Base-by-base conservation (phyloP, 2,888 invertebrate genomes). In the Abrostola tripartita region DNA sequence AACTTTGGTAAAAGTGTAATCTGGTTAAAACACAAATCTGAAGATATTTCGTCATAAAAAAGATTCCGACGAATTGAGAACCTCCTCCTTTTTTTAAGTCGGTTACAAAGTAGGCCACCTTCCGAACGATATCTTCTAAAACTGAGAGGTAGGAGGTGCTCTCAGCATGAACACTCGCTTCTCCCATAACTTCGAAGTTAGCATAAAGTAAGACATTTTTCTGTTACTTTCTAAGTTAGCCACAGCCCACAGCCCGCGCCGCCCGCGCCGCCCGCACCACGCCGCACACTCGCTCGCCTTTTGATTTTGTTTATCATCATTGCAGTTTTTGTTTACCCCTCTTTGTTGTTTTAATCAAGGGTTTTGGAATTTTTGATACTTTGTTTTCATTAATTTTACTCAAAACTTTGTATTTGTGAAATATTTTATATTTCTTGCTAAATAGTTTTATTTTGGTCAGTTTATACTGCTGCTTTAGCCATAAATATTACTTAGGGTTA, bases 261-360 rank as follows among this genome's bases (percentile, higher is more conserved):
- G 24, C 24, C 24, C 24, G 24, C 24, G 24, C 24, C 24, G 1
- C 24, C 24, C 24, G 24, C 4, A 1, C 24, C 24, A 1, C 24
- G 1, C 24, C 24, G 24, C 4, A 1, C 24, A 2, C 24, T 24
- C 24, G 24, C 24, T 24, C 24, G 24, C 37, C 4, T 7, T 36
- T 58, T 72, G 44, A 84, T 84, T 73, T 77, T 78, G 74, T 84
- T 83, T 77, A 82, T 75, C 68, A 71, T 71, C 66, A 78, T 68
- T 61, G 76, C 57, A 74, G 65, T 82, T 83, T 56, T 77, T 74
- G 74, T 74, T 76, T 37, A 44, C 37, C 68, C 65, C 59, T 42
- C n/a, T 44, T 58, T 50, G 11, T 58, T 64, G 51, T 65, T 72
- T 73, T 77, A 78, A 79, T 79, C 76, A 74, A 68, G 58, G 52